A percentile compares a stretch with the other conserved stretches of the same genome.
Conservation (phyloP, 2,888 invertebrate genomes). For the Ennomos erosarius region DNA sequence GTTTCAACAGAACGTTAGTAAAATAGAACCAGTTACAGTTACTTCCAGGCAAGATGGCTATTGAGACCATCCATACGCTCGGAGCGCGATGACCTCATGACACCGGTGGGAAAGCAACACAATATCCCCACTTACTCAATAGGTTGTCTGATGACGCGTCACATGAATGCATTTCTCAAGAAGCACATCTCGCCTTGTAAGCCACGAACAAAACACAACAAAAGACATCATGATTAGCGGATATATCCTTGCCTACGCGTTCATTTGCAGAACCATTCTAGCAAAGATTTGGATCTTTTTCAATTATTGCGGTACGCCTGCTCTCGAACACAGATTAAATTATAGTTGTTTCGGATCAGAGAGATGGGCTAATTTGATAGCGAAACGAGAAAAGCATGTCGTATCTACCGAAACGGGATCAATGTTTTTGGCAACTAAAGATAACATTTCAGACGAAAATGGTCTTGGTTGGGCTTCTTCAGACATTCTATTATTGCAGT, state of each 20-base stretch:
- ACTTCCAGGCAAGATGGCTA: constrained; percentile 16
- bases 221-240: constrained; percentile 26
- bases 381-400: constrained; percentile 26
- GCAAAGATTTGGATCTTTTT: constrained; percentile 23
- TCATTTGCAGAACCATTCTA: constrained; percentile 21
- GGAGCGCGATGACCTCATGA: constrained; percentile 33
- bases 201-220: constrained; percentile 27
- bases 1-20: constrained; percentile 16
- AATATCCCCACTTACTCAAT: constrained; percentile 38
- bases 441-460: constrained; percentile 15
- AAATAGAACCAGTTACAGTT: constrained; percentile 10
- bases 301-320: constrained; percentile 25
- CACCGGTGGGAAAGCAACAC: constrained; percentile 40
- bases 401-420: constrained; percentile 22
- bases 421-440: constrained; percentile 5
- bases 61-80: constrained; percentile 16
- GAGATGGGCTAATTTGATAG: constrained; percentile 23
- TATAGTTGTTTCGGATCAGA: too few relatives aligned
- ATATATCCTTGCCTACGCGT: constrained; percentile 24
- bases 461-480: constrained; percentile 4
- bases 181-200: constrained; percentile 15
- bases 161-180: constrained; percentile 36
- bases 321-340: not conserved
- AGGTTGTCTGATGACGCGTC: constrained; percentile 32
- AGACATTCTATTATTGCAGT: constrained; percentile 13